Evolutionary conservation across 2,888 invertebrate genomes (phyloP), one percentile per base, ranked within the genome.

Genomic region (Deilephila elpenor): DNA sequence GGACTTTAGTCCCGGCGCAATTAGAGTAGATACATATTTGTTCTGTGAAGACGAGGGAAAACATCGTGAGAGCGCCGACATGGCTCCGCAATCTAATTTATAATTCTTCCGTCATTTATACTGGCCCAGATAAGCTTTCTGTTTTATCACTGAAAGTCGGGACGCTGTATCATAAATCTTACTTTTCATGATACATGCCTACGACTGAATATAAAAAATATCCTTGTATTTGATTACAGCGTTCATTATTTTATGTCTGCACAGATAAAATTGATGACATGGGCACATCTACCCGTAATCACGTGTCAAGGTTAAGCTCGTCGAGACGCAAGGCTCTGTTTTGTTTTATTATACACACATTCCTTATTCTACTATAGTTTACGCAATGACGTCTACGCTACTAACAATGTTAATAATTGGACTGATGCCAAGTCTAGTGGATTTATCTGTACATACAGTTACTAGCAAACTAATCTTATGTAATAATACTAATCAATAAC

Each of bases 321-420:
- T 20, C 44, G 70, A 37, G 70, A 37, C 59, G 59, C 73, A 70
- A 73, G 70, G 59, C 20, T 60, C 37, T 74, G 73, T 75, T 75
- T 74, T 77, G 76, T 76, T 75, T 76, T 62, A 70, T 67, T 72
- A 71, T 73, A 73, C 70, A 73, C 70, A 75, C 71, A 77, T 75
- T 75, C 72, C 74, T 72, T 73, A 73, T 72, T 44, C 70, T 70
- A 72, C 71, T 73, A 61, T 76, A 73, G 74, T 75, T 76, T 78
- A 76, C 75, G 76, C 74, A 76, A 75, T 72, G 70, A 53, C 70
- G 71, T 74, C 56, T 74, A 77, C 76, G 77, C 70, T 71, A 75
- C 78, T 79, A 77, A 80, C 78, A 72, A 77, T 77, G 76, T 77
- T 80, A 79, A 80, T 80, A 79, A 80, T 81, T 80, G 80, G 79